Conservation (phyloP, 2,113 vertebrate genomes). For the Seriola quinqueradiata region DNA sequence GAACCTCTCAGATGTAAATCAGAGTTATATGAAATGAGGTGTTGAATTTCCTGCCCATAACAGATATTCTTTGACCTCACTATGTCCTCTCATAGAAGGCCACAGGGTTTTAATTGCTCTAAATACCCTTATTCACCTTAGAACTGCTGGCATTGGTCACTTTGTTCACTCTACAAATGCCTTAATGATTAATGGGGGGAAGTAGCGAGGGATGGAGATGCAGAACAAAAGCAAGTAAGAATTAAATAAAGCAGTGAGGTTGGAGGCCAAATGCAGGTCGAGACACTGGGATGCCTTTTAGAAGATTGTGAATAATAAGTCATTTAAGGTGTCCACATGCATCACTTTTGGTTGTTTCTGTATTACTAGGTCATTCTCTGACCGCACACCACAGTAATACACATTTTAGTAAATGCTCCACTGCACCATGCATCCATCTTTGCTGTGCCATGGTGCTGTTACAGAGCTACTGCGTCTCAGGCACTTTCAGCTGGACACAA, state of each 20-base stretch:
- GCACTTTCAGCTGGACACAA: conserved; percentile 39
- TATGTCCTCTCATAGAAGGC: conserved; percentile 52
- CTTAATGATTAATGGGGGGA: conserved; percentile 21
- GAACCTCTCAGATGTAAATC: conserved; percentile 37
- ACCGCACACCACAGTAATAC: conserved; percentile 39
- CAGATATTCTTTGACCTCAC: conserved; percentile 45
- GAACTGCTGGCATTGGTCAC: conserved; percentile 31
- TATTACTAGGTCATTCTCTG: conserved; percentile 53
- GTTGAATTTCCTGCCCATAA: conserved; percentile 40
- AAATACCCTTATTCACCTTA: conserved; percentile 32
- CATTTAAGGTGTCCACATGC: conserved; percentile 54
- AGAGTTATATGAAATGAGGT: conserved; percentile 41
- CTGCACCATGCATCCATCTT: conserved; percentile 53
- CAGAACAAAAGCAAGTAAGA: conserved; percentile 38
- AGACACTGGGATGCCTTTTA: conserved; percentile 35
- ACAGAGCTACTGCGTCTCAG: conserved; percentile 1
- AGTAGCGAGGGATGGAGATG: neutral
- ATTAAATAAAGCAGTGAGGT: conserved; percentile 39
- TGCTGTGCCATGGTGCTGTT: conserved; percentile 6
- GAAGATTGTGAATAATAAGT: conserved; percentile 63
- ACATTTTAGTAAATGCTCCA: conserved; percentile 59
- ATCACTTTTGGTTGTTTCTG: conserved; percentile 60
- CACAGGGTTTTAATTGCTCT: conserved; percentile 60
- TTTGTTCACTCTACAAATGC: conserved; percentile 49
- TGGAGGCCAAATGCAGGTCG: conserved; percentile 25